A percentile compares a stretch with the other conserved stretches of the same genome.
These are phyloP conservation scores for Cephalotes varians DNA, from an alignment of 2,888 invertebrate genomes.

Conservation along the genomic window DNA sequence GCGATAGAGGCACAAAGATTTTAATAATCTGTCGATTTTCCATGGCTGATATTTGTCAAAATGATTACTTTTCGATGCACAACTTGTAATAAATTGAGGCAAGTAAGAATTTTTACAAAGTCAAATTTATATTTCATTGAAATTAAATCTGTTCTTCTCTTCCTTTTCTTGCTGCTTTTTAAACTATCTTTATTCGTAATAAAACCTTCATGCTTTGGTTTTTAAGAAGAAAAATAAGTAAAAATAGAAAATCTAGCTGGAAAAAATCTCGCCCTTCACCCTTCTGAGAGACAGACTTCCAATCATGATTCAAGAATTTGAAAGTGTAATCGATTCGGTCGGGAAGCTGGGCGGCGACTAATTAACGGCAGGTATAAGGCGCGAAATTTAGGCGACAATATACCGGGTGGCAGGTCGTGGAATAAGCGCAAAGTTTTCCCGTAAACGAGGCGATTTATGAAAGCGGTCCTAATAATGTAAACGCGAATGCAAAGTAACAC, in stretches of 20 bases:
- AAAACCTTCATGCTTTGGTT: background rate
- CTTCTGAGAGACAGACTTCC: background rate
- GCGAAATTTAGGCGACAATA: constrained; percentile 39
- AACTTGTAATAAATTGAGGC: background rate
- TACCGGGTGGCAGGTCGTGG: constrained; percentile 9
- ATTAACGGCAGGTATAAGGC: constrained; percentile 76
- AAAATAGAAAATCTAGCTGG: background rate
- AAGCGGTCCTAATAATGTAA: constrained; percentile 77
- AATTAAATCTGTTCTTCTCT: background rate
- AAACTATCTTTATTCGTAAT: background rate
- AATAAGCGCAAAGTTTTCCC: constrained; percentile 68
- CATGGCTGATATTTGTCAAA: background rate
- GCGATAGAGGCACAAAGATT: background rate
- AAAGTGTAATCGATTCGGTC: constrained; percentile 68
- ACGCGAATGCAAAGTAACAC: constrained; percentile 70
- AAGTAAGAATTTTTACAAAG: background rate
- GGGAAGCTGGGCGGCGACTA: constrained; percentile 66
- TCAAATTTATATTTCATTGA: background rate
- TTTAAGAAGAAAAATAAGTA: background rate
- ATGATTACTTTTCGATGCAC: background rate
- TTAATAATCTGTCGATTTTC: background rate
- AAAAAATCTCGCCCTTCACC: background rate
- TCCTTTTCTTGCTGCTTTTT: background rate
- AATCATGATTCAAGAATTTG: constrained; percentile 59
- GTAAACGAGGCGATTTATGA: constrained; percentile 79